phyloP scores from a whole-genome alignment of 2,797 vertebrate genomes.

The Urosaurus nigricauda region DNA sequence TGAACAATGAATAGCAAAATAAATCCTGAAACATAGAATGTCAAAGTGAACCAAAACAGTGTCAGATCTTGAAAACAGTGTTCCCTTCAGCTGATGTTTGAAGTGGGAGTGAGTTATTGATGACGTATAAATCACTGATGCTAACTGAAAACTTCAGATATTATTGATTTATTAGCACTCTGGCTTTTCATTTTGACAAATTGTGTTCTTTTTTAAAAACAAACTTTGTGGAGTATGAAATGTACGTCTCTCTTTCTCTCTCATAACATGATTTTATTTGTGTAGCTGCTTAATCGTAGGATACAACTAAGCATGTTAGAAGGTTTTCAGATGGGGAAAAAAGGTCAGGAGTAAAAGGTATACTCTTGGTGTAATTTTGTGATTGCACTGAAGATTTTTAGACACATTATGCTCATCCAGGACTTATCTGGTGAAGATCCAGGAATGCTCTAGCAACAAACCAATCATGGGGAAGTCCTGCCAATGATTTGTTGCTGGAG shows the following conservation, averaged over 20 bases:
- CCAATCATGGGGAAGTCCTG: no score
- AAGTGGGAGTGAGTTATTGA: conserved; percentile 28
- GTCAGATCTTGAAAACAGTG: conserved; percentile 56
- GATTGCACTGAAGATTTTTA: no score
- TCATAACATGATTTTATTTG: not conserved
- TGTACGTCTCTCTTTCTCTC: not conserved
- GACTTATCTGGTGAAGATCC: no score
- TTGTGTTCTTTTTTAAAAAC: not conserved
- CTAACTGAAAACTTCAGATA: conserved; percentile 48
- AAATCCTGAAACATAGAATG: conserved; percentile 28
- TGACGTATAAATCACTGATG: conserved; percentile 61
- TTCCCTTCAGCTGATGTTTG: conserved; percentile 54
- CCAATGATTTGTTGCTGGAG: no score
- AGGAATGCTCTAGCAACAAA: no score
- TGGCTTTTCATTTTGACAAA: conserved; percentile 18
- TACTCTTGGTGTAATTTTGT: no score
- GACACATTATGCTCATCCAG: no score
- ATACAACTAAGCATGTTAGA: not conserved
- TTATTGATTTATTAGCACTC: conserved; percentile 42
- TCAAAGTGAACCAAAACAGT: conserved; percentile 59
- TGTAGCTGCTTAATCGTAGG: conserved; percentile 2
- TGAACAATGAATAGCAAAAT: conserved; percentile 31
- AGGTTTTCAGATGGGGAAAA: no score
- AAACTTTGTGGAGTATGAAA: not conserved
- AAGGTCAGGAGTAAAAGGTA: no score